phyloP scores from a whole-genome alignment of 1,140 invertebrate genomes.

The Leptinotarsa defecta region DNA sequence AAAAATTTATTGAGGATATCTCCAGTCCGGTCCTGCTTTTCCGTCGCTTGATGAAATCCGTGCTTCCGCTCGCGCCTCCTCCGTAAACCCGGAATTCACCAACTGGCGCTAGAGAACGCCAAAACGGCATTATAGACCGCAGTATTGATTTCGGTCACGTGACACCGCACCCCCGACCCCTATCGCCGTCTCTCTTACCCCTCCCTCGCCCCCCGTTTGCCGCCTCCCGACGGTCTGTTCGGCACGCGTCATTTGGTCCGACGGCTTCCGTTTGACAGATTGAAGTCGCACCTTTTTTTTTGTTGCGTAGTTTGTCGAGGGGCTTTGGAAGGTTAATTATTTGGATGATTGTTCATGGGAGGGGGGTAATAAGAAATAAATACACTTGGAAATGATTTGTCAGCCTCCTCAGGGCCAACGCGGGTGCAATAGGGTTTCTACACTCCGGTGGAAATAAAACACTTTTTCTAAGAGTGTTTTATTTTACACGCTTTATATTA shows the following conservation, averaged over 20 bases:
- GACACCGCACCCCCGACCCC: constrained; percentile 22
- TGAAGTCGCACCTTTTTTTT: constrained; percentile 25
- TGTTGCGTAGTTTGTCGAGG: neutral
- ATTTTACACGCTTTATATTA: too few species aligned
- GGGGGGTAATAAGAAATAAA: too few species aligned
- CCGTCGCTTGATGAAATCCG: constrained; percentile 22
- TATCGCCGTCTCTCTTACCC: constrained; percentile 14
- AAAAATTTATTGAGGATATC: neutral
- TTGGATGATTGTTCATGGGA: neutral
- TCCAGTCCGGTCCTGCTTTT: neutral
- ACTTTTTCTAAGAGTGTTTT: too few species aligned
- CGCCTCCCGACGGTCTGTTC: constrained; percentile 9
- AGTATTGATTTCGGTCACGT: constrained; percentile 45
- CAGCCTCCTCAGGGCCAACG: too few species aligned
- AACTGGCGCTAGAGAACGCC: constrained; percentile 7
- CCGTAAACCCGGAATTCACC: constrained; percentile 24
- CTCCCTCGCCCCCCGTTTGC: neutral
- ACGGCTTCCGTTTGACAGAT: constrained; percentile 38
- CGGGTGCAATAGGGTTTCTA: too few species aligned
- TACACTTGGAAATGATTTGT: too few species aligned
- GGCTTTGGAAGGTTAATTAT: neutral
- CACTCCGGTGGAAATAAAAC: too few species aligned
- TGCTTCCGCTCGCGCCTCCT: constrained; percentile 19
- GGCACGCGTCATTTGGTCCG: neutral
- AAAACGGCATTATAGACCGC: constrained; percentile 33